phyloP scores from a whole-genome alignment of 2,113 vertebrate species.

The Myrmophylax atrothorax region DNA sequence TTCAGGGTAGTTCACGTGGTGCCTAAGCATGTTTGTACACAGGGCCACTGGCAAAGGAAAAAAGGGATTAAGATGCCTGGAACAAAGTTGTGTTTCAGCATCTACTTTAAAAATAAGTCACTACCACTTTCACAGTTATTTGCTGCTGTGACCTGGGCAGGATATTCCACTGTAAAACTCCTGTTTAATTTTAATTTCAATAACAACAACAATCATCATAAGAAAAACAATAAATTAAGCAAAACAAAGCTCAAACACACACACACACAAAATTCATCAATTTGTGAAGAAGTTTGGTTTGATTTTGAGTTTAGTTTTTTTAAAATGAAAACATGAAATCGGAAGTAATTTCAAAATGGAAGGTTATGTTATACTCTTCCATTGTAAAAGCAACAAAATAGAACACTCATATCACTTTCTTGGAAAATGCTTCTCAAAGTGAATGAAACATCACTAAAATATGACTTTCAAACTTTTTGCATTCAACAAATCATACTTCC shows the following conservation, averaged over 20 bases:
- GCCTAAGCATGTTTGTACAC: neutral
- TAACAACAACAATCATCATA: neutral
- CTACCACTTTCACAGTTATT: neutral
- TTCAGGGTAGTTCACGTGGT: neutral
- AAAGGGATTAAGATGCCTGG: neutral
- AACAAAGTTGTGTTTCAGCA: neutral
- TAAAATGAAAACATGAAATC: neutral
- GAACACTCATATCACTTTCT: neutral
- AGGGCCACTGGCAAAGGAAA: rapidly evolving
- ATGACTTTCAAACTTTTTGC: neutral
- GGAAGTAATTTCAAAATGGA: neutral
- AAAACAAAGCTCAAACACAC: neutral
- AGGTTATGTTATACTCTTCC: neutral
- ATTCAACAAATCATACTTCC: neutral
- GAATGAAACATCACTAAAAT: neutral
- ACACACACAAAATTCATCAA: neutral
- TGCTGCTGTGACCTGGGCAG: neutral
- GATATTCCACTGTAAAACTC: neutral
- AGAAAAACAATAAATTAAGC: neutral
- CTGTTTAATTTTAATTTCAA: neutral
- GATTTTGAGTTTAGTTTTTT: neutral
- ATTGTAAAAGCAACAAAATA: neutral
- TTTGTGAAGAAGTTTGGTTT: neutral
- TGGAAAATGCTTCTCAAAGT: neutral
- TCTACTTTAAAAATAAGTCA: neutral